Percentiles rank a stretch among this genome's conserved stretches.
Conservation (phyloP, 2,888 invertebrate genomes). For the Spatulosminthurus flaviceps region DNA sequence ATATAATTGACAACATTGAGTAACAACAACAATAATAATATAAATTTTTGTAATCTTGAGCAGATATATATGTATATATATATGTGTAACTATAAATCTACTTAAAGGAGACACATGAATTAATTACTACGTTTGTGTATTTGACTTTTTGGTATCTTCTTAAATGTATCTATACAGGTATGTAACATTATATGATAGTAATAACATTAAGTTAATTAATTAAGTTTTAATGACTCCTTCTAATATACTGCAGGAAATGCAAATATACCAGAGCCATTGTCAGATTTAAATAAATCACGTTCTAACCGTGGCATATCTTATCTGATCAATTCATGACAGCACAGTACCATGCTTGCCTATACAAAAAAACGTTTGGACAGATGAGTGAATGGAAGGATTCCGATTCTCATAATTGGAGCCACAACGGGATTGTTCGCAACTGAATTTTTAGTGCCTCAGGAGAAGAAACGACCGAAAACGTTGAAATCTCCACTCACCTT, state of each 20-base stretch:
- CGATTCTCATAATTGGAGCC: conserved; percentile 11
- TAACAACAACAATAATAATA: conserved; percentile 15
- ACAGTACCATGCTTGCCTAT: neutral
- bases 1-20: conserved; percentile 32
- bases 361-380: conserved; percentile 8
- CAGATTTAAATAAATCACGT: conserved; percentile 6
- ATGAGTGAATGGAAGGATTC: conserved; percentile 4
- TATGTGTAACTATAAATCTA: conserved; percentile 1
- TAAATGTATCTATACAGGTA: neutral
- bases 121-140: conserved; percentile 4
- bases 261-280: conserved; percentile 3
- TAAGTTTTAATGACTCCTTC: neutral
- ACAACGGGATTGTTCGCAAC: conserved; percentile 12
- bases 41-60: neutral
- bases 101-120: conserved; percentile 11
- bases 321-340: neutral
- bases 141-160: conserved; percentile 8
- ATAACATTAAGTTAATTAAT: neutral
- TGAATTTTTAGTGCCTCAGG: conserved; percentile 27
- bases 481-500: conserved; percentile 72
- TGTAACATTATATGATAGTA: neutral
- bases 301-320: neutral
- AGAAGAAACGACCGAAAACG: conserved; percentile 52
- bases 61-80: conserved; percentile 9
- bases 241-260: neutral